Percentiles rank a stretch among this genome's conserved stretches.
Conservation (phyloP, 2,113 vertebrate species). For the Poicephalus gulielmi region DNA sequence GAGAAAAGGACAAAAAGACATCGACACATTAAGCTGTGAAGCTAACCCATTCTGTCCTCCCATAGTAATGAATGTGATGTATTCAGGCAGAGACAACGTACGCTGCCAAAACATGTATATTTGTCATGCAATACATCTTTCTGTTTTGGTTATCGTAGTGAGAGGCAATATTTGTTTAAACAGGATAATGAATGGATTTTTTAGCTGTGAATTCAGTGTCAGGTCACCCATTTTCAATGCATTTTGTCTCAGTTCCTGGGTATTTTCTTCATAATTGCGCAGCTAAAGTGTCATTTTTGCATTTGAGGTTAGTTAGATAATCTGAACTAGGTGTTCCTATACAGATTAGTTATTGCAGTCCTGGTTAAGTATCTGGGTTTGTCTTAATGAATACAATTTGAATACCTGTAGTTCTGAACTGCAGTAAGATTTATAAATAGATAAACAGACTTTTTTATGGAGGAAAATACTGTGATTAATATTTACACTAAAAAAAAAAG, state of each 20-base stretch:
- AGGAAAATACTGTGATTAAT: slow-evolving; percentile 12
- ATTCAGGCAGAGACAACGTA: background rate
- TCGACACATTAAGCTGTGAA: background rate
- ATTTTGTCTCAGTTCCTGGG: background rate
- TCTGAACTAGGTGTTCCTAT: background rate
- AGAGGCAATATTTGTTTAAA: background rate
- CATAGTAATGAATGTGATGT: background rate
- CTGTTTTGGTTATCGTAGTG: background rate
- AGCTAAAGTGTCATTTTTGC: background rate
- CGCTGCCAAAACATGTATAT: background rate
- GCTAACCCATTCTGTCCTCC: background rate
- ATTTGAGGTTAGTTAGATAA: background rate
- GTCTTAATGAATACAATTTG: slow-evolving; percentile 17
- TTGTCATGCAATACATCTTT: background rate
- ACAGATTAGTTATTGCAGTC: slow-evolving; percentile 20
- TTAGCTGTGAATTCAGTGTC: background rate
- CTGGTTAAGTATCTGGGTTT: slow-evolving; percentile 13
- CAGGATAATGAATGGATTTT: background rate
- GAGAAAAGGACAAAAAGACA: background rate
- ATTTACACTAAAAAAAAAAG: background rate
- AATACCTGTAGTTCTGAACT: slow-evolving; percentile 53
- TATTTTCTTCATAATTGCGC: background rate
- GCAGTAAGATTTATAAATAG: slow-evolving; percentile 34
- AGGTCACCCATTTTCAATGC: background rate
- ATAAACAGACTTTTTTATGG: slow-evolving; percentile 31